Evolutionary conservation across 2,888 invertebrate genomes (phyloP), one percentile per base, ranked within the genome.

Genomic region (Xestia rhomboidea): DNA sequence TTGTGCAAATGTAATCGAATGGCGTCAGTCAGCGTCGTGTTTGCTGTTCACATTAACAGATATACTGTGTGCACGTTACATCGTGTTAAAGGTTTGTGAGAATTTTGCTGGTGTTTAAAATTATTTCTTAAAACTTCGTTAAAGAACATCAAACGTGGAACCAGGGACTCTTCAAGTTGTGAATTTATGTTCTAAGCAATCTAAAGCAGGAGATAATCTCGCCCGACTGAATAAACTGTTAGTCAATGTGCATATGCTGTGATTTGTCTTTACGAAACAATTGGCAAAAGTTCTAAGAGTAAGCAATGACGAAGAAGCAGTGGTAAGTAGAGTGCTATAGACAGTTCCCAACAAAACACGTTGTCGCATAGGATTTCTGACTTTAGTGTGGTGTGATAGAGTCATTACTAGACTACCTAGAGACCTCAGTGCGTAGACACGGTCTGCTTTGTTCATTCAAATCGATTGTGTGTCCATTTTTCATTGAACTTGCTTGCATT

Each of bases 1-100:
- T 63, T 76, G 81, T 77, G 77, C 70, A 70, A 79, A 81, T 85
- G 83, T 80, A 85, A 77, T 66, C 77, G 73, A 77, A 81, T 86
- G 86, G 78, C 72, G 84, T 77, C 79, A 44, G 75, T 70, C 66
- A 76, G 79, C 74, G 54, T 49, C 60, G 71, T 90, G 82, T 89
- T 89, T 88, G 78, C 78, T 68, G 81, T 85, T 78, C 71, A 81
- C 73, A 84, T 88, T 87, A 90, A 74, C 79, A 86, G 76, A 84
- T 81, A 87, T 68, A 76, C 70, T 73, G 72, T 57, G 77, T 73
- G 76, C 73, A 75, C 76, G 75, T 57, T 76, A 76, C 78, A 73
- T 77, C 76, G 84, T 79, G 77, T 77, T 77, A 30, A 79, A 86
- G 84, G 85, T 87, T 80, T 46, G 82, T 83, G 38, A 44, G 18